Evolutionary conservation across 2,113 vertebrate genomes (phyloP), one percentile per base, ranked within the genome.

Genomic region (Sturnus vulgaris): DNA sequence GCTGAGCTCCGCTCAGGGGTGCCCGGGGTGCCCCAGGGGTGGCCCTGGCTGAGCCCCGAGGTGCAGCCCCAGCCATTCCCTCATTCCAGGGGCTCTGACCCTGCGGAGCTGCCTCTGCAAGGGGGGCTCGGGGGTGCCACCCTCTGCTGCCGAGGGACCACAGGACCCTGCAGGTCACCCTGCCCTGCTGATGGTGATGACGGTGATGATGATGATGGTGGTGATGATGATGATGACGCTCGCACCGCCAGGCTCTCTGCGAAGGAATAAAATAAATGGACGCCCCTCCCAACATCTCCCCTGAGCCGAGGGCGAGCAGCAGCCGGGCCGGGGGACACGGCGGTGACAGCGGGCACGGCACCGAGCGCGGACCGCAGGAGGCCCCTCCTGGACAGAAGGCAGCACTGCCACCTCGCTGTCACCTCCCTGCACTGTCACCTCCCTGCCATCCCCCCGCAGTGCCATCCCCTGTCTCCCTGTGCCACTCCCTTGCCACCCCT

Each of bases 201-300:
- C 24, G 69, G 3, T 46, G 55, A 7, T 35, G 37, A 0, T 30
- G 42, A 2, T 15, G 39, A 5, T 22, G 30, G 2, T n/a, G 53
- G 1, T 11, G 53, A 2, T 11, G 53, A 0, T 19, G 63, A 2
- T 9, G 56, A 9, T 31, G 39, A 7, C 4, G 33, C 33, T 63
- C 2, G 39, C 52, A 4, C 30, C 10, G 68, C 49, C 42, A 1
- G 59, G 37, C 63, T 46, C 3, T 1, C 39, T 20, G 35, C 3
- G 28, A 30, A 16, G 56, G 33, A 52, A 7, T 33, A 24, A 8
- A 39, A 10, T 9, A 0, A 53, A 24, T 7, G 64, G 28, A 2
- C 0, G 47, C 7, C 3, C 0, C 39, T 25, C n/a, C 27, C 23
- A 7, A 2, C 6, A 55, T 6, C 7, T 11, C 3, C 42, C 37